Percentiles rank a stretch among this genome's conserved stretches.
Evolutionary conservation across 2,113 vertebrate species (phyloP).

Genomic region (Sinocyclocheilus anshuiensis): DNA sequence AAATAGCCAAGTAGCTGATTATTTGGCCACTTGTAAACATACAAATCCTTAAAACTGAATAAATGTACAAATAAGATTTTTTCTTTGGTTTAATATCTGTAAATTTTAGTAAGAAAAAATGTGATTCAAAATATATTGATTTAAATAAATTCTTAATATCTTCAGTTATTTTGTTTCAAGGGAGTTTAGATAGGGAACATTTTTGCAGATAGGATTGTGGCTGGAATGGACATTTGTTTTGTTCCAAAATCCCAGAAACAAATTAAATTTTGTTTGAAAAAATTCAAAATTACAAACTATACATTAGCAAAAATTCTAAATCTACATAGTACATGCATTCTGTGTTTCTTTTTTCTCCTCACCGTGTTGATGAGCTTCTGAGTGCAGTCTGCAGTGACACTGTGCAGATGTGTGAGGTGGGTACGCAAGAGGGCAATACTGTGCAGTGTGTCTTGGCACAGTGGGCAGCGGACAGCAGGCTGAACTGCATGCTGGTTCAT

Average conservation of each 20-base stretch:
- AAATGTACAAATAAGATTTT: no score
- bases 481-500: slow-evolving; percentile 89
- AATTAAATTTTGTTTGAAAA: no score
- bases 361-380: slow-evolving; percentile 97
- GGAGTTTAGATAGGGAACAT: background rate
- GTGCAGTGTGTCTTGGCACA: slow-evolving; percentile 95
- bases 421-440: slow-evolving; percentile 89
- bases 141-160: background rate
- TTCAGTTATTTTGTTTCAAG: background rate
- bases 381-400: slow-evolving; percentile 94
- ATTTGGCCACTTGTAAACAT: background rate
- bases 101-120: no score
- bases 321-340: background rate
- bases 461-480: slow-evolving; percentile 87
- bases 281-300: background rate
- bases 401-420: slow-evolving; percentile 97
- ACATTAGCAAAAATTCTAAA: background rate
- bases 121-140: background rate
- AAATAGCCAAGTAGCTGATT: background rate
- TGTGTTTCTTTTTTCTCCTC: slow-evolving; percentile 59
- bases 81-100: no score
- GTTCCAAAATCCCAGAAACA: background rate
- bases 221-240: background rate
- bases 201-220: background rate
- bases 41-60: background rate